Evolutionary conservation across 2,888 invertebrate genomes (phyloP).

Genomic region (Reticulitermes lucifugus): DNA sequence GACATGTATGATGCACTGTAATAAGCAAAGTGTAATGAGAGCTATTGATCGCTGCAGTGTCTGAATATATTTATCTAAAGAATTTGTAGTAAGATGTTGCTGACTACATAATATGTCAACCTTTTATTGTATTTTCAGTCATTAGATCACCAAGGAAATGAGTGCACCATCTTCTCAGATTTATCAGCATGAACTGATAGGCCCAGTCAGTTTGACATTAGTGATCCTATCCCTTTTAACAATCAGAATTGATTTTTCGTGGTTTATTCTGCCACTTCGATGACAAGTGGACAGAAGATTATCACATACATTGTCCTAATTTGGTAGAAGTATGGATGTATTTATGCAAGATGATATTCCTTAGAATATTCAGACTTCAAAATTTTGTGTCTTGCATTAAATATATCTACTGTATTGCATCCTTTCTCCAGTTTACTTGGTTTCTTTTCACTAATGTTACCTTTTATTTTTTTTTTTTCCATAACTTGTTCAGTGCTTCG

Average conservation of each 20-base stretch:
- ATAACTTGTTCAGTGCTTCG: conserved; percentile 43
- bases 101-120: background rate
- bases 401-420: background rate
- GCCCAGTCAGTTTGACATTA: background rate
- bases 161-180: background rate
- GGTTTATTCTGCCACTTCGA: background rate
- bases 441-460: conserved; percentile 12
- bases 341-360: background rate
- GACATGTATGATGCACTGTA: no score
- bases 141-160: background rate
- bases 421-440: background rate
- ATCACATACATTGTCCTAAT: background rate
- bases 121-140: conserved; percentile 5
- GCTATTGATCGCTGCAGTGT: background rate
- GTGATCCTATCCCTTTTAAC: conserved; percentile 2
- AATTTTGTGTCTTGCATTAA: background rate
- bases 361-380: background rate
- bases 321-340: background rate
- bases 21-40: no score
- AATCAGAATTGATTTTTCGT: conserved; percentile 12
- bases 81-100: background rate
- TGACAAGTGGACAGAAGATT: background rate
- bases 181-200: background rate
- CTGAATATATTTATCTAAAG: background rate
- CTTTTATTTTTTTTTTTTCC: background rate